Evolutionary conservation across 2,888 invertebrate genomes (phyloP), one percentile per base, ranked within the genome.

Genomic region (Octonoba sinensis): DNA sequence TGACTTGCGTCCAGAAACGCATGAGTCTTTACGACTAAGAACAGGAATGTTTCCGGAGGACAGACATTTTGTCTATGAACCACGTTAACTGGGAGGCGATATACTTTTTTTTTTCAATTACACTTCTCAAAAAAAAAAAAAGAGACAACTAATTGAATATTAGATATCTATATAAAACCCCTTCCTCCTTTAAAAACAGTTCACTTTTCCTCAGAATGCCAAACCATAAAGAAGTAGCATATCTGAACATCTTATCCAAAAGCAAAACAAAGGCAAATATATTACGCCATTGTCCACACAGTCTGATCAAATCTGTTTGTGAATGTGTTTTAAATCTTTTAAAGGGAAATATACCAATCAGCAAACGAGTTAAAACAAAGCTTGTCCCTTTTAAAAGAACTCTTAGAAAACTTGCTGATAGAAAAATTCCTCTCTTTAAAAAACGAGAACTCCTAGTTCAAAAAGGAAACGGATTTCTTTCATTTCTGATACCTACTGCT

Each of bases 261-360:
- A 36, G 20, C 46, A 60, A 72, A 47, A 8, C 15, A 4, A 56
- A 27, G 18, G 20, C 13, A n/a, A 20, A 8, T 18, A 16, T 77
- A 8, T 27, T 71, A 12, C 65, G 70, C 51, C 49, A 20, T 12
- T 59, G 49, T 47, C 20, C 49, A 22, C 59, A 59, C n/a, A n/a
- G 15, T n/a, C 16, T 36, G 12, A 73, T 73, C 4, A 73, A 79
- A 65, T 44, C 66, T 20, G 22, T 79, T 18, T 79, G 72, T n/a
- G 67, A 67, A 22, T 67, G 67, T 60, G 59, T 27, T 13, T 36
- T 72, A 24, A 67, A 67, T 60, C 44, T 62, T 6, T 16, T 73
- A n/a, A 24, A 60, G 44, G 66, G 67, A 44, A 79, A 62, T 20
- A 36, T 79, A 59, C 66, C 72, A n/a, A 16, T 79, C 8, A 46